Evolutionary conservation across 2,888 invertebrate species (phyloP).

Genomic region (Drymonia ruficornis): DNA sequence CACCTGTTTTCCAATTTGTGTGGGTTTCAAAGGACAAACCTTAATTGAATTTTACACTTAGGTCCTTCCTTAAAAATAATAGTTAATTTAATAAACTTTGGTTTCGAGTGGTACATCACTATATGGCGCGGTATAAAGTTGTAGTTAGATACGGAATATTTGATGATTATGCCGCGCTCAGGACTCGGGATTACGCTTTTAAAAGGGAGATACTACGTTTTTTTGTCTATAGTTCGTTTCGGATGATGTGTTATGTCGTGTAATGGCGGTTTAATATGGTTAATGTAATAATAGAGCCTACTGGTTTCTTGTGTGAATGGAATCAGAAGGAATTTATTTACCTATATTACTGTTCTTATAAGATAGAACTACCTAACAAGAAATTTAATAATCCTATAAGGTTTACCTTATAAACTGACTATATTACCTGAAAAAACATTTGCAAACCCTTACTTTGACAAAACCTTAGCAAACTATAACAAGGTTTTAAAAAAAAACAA

Average conservation of each 20-base stretch:
- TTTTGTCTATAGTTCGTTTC: slow-evolving; percentile 47
- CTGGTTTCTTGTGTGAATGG: slow-evolving; percentile 5
- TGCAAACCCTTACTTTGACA: too few relatives aligned
- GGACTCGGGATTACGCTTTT: slow-evolving; percentile 61
- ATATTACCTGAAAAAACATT: too few relatives aligned
- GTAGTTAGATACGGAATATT: slow-evolving; percentile 74
- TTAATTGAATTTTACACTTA: too few relatives aligned
- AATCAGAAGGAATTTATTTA: slow-evolving; percentile 1
- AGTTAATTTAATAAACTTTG: too few relatives aligned
- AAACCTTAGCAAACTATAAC: too few relatives aligned
- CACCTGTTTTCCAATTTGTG: too few relatives aligned
- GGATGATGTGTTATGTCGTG: slow-evolving; percentile 42
- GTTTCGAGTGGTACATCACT: neutral
- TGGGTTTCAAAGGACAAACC: too few relatives aligned
- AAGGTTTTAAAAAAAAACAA: too few relatives aligned
- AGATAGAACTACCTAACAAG: neutral
- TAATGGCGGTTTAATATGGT: slow-evolving; percentile 53
- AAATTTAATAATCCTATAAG: too few relatives aligned
- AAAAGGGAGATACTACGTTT: slow-evolving; percentile 49
- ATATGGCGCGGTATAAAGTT: slow-evolving; percentile 62
- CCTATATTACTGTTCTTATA: slow-evolving; percentile 7
- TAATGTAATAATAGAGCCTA: slow-evolving; percentile 40
- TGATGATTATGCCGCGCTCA: slow-evolving; percentile 64
- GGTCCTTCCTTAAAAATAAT: too few relatives aligned
- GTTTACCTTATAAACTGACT: too few relatives aligned